Percentiles rank a stretch among this genome's conserved stretches.
Conservation (phyloP, 2,888 invertebrate genomes). For the Ceriagrion tenellum region DNA sequence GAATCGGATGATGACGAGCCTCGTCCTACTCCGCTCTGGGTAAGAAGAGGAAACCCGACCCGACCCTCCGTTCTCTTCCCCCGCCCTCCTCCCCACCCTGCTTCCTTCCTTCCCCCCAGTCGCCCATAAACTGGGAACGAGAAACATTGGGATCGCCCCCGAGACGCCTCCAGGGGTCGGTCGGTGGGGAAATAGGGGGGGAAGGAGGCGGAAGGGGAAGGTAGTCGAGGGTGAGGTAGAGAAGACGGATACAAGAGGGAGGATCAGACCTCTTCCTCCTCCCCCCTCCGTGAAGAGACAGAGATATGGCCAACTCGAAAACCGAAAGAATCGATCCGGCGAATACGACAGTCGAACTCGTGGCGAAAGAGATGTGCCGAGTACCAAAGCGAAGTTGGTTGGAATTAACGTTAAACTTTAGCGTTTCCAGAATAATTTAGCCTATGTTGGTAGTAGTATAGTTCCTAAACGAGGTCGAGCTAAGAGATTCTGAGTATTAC, state of each 20-base stretch:
- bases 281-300: neutral
- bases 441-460: no score
- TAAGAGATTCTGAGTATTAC: no score
- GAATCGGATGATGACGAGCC: slow-evolving; percentile 62
- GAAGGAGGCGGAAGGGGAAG: no score
- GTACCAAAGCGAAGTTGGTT: no score
- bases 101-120: neutral
- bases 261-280: no score
- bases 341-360: neutral
- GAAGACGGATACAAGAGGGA: neutral
- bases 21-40: neutral
- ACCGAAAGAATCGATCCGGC: slow-evolving; percentile 12
- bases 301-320: neutral
- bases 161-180: neutral
- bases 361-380: no score
- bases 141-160: slow-evolving; percentile 57
- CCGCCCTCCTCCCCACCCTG: no score
- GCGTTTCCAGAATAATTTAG: no score
- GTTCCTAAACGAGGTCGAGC: no score
- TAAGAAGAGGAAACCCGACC: slow-evolving; percentile 13
- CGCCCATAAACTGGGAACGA: slow-evolving; percentile 62
- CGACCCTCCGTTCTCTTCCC: neutral
- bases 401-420: no score
- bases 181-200: neutral
- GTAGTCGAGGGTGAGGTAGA: neutral